phyloP scores from a whole-genome alignment of 2,113 vertebrate species.

The Cephalopholis sonnerati region DNA sequence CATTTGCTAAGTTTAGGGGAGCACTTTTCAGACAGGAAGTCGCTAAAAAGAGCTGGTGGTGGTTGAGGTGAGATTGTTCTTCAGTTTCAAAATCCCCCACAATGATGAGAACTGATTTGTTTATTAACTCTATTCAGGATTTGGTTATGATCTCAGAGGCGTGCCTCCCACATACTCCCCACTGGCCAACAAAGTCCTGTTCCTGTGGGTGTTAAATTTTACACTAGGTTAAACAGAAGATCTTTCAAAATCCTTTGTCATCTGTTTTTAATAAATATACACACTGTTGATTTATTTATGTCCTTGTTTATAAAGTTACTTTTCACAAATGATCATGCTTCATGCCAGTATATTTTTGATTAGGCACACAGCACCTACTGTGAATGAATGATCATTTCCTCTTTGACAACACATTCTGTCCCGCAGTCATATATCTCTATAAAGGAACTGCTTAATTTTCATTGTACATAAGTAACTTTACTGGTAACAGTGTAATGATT shows the following conservation, averaged over 20 bases:
- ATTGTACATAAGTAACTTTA: neutral
- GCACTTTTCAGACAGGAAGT: neutral
- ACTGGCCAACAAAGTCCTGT: neutral
- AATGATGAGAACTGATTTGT: conserved; percentile 38
- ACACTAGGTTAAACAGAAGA: neutral
- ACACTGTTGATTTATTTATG: too few species aligned
- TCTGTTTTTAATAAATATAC: too few species aligned
- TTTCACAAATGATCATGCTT: too few species aligned
- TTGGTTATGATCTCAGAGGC: neutral
- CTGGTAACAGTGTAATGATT: neutral
- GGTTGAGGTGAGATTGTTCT: neutral
- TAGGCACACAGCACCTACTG: neutral
- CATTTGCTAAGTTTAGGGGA: neutral
- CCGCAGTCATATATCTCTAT: too few species aligned
- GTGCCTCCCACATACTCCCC: conserved; percentile 10
- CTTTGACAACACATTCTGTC: neutral
- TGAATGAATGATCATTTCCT: too few species aligned
- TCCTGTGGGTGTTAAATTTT: neutral
- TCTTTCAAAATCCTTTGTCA: too few species aligned
- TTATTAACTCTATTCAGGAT: neutral
- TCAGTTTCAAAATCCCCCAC: neutral
- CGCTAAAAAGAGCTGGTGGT: neutral
- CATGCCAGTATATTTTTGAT: too few species aligned
- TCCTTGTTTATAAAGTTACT: too few species aligned
- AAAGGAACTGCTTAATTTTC: neutral